Percentiles rank a stretch among this genome's conserved stretches.
Evolutionary conservation across 2,888 invertebrate genomes (phyloP).

Genomic region (Xylota segnis): DNA sequence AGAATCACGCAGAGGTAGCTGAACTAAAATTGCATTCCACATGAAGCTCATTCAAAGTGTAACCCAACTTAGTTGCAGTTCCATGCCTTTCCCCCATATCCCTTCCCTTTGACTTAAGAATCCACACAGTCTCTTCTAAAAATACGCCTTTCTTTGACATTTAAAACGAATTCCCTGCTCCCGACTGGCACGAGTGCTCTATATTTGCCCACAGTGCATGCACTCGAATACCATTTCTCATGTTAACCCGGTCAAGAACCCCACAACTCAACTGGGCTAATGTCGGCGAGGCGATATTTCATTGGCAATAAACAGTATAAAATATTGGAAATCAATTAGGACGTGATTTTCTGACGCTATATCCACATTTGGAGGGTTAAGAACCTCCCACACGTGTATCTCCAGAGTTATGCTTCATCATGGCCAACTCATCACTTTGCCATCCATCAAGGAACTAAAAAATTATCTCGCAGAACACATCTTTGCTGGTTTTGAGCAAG

Average conservation of each 20-base stretch:
- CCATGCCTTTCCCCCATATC: too few relatives aligned
- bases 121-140: too few relatives aligned
- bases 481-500: too few relatives aligned
- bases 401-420: neutral
- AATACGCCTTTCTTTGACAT: too few relatives aligned
- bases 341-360: neutral
- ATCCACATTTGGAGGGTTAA: conserved; percentile 1
- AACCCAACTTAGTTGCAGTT: too few relatives aligned
- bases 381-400: neutral
- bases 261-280: neutral
- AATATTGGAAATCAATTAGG: neutral
- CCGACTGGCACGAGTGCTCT: too few relatives aligned
- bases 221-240: neutral
- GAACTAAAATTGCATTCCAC: too few relatives aligned
- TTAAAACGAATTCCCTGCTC: too few relatives aligned
- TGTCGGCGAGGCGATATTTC: neutral
- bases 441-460: neutral
- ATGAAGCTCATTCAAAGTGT: too few relatives aligned
- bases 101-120: too few relatives aligned
- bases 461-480: too few relatives aligned
- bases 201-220: neutral
- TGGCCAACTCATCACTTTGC: neutral
- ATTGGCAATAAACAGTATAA: neutral
- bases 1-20: too few relatives aligned
- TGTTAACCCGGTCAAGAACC: conserved; percentile 11